Conservation (phyloP, 2,113 vertebrate species). For the Zonotrichia leucophrys region DNA sequence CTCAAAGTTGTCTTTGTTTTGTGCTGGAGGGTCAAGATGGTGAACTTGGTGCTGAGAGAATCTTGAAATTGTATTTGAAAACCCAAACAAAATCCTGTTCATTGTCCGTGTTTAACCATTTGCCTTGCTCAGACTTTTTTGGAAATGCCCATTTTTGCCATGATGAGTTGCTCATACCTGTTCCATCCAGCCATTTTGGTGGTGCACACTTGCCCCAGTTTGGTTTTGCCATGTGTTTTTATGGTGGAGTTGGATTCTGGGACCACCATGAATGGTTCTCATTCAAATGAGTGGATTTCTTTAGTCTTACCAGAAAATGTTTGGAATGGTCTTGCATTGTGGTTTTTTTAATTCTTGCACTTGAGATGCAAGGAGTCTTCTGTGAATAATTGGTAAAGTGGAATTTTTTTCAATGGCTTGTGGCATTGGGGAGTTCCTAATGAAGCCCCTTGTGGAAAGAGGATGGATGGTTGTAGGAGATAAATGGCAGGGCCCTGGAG, state of each 20-base stretch:
- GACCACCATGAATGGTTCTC: not conserved
- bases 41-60: not conserved
- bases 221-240: not conserved
- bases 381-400: not conserved
- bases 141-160: not conserved
- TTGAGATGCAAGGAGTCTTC: not conserved
- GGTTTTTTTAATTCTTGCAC: not conserved
- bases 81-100: not conserved
- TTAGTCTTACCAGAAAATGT: not conserved
- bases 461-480: not conserved
- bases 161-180: not conserved
- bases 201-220: not conserved
- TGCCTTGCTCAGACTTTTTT: not conserved
- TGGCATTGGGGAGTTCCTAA: not conserved
- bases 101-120: not conserved
- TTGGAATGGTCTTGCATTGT: not conserved
- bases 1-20: not conserved
- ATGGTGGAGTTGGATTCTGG: not conserved
- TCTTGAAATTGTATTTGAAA: not conserved
- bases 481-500: not conserved
- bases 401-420: not conserved
- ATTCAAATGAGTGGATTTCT: not conserved
- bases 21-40: not conserved
- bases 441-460: not conserved
- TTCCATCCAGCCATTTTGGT: not conserved